Conservation (phyloP, 2,113 vertebrate genomes). For the Dicerorhinus sumatrensis region DNA sequence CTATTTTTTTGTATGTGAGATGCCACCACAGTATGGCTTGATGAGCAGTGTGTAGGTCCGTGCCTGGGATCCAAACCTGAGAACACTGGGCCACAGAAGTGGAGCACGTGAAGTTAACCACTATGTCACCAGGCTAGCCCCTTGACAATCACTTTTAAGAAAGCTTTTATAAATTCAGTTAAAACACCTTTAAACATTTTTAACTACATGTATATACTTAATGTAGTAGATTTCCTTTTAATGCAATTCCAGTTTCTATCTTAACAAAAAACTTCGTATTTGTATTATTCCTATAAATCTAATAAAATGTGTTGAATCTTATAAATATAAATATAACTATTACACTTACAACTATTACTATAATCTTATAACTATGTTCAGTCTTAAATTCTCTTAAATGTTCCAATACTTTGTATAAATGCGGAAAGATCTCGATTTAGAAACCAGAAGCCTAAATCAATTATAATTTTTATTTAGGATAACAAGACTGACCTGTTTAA, state of each 20-base stretch:
- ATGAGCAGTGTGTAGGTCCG: no score
- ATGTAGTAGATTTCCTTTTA: neutral
- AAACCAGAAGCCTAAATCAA: slow-evolving; percentile 21
- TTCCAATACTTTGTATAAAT: neutral
- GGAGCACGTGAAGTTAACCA: no score
- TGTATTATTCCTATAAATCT: neutral
- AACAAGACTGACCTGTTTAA: slow-evolving; percentile 32
- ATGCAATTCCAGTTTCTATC: neutral
- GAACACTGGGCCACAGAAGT: no score
- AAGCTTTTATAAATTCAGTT: slow-evolving; percentile 12
- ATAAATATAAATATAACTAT: neutral
- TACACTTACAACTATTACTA: neutral
- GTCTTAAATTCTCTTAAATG: neutral
- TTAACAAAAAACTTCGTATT: slow-evolving; percentile 42
- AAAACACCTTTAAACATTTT: slow-evolving; percentile 27
- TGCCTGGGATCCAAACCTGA: no score
- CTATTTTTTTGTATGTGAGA: no score
- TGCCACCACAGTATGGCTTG: no score
- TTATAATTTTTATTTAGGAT: slow-evolving; percentile 44
- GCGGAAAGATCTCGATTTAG: slow-evolving; percentile 21
- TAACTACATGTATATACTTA: neutral
- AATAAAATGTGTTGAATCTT: slow-evolving; percentile 19
- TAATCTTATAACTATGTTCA: neutral
- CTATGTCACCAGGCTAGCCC: no score
- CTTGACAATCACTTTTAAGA: neutral